Conservation (phyloP, 2,797 vertebrate species). For the Alcedo quadribrachys region DNA sequence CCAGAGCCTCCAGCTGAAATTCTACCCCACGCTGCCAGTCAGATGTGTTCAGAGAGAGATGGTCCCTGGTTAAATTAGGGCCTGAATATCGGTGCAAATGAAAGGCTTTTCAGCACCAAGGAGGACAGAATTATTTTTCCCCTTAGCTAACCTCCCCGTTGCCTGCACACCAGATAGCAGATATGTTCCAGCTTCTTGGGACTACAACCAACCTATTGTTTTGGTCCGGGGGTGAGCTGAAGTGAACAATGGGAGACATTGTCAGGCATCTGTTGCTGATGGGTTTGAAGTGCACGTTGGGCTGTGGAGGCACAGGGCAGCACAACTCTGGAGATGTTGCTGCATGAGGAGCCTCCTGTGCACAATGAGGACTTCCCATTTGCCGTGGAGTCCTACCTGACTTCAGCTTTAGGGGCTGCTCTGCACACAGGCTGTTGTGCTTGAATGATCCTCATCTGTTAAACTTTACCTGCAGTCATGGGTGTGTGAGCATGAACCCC, state of each 20-base stretch:
- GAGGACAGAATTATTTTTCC: conserved; percentile 52
- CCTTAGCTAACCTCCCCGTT: conserved; percentile 39
- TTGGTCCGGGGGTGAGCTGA: neutral
- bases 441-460: neutral
- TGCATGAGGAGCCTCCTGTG: neutral
- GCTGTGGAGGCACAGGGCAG: neutral
- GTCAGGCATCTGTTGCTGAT: conserved; percentile 6
- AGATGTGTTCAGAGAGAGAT: neutral
- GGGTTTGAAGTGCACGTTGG: neutral
- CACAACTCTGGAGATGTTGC: neutral
- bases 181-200: conserved; percentile 32
- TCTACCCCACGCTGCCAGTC: neutral
- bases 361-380: neutral
- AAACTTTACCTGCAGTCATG: neutral
- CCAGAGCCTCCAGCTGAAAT: neutral
- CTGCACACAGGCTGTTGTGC: neutral
- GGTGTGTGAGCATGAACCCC: neutral
- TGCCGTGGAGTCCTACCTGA: rapidly evolving
- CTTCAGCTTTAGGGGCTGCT: neutral
- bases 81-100: neutral
- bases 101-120: conserved; percentile 66
- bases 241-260: conserved; percentile 36
- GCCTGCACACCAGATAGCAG: conserved; percentile 34
- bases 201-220: conserved; percentile 59
- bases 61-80: neutral